phyloP scores from a whole-genome alignment of 2,888 invertebrate species.

The Sinodicranocentrus sp. region DNA sequence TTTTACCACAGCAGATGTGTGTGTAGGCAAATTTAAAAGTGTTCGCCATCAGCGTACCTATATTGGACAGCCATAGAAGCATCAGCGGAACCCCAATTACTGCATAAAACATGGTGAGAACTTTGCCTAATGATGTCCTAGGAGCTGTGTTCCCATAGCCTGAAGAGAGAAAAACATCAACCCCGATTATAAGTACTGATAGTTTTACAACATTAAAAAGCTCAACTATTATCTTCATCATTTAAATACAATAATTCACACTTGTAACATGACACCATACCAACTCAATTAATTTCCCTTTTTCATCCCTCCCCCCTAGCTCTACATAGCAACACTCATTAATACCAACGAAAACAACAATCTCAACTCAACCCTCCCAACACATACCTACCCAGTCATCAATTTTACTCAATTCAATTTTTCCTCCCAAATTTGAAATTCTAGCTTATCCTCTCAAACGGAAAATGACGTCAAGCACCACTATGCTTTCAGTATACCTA shows the following conservation, averaged over 20 bases:
- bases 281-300: conserved; percentile 1
- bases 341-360: not conserved
- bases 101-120: conserved; percentile 92
- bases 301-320: not conserved
- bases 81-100: conserved; percentile 92
- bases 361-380: too few relatives aligned
- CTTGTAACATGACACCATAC: not conserved
- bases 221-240: too few relatives aligned
- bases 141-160: conserved; percentile 93
- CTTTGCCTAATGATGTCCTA: conserved; percentile 88
- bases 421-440: too few relatives aligned
- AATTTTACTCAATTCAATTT: too few relatives aligned
- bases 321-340: not conserved
- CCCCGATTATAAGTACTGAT: too few relatives aligned
- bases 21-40: conserved; percentile 86
- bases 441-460: too few relatives aligned
- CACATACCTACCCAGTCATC: too few relatives aligned
- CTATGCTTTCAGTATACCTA: too few relatives aligned
- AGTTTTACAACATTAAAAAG: too few relatives aligned
- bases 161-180: conserved; percentile 79
- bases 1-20: conserved; percentile 78
- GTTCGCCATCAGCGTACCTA: conserved; percentile 89
- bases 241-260: conserved; percentile 1
- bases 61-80: conserved; percentile 90
- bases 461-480: too few relatives aligned